These are phyloP conservation scores for Napeogenes sylphis DNA, from an alignment of 2,888 invertebrate species.

Conservation along the genomic window DNA sequence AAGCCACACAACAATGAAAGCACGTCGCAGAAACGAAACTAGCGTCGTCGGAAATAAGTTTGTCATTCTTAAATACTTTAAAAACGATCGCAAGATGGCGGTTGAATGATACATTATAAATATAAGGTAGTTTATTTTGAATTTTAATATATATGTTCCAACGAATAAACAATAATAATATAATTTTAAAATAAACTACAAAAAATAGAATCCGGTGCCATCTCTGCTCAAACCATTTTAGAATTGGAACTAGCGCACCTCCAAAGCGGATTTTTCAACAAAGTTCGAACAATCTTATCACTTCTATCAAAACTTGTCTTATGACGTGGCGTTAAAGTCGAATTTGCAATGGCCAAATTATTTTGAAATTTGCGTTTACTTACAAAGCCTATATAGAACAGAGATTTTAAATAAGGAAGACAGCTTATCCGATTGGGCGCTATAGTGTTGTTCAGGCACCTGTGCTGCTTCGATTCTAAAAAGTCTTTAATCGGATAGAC, in stretches of 20 bases:
- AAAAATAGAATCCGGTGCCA: slow-evolving; percentile 19
- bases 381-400: slow-evolving; percentile 15
- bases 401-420: slow-evolving; percentile 14
- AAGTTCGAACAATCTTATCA: neutral
- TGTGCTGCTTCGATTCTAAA: slow-evolving; percentile 1
- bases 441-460: slow-evolving; percentile 4
- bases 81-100: too few relatives aligned
- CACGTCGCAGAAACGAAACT: too few relatives aligned
- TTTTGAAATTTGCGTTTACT: slow-evolving; percentile 8
- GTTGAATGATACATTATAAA: too few relatives aligned
- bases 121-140: too few relatives aligned
- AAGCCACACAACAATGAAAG: too few relatives aligned
- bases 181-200: too few relatives aligned
- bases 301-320: too few relatives aligned
- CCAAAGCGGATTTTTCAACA: slow-evolving; percentile 58
- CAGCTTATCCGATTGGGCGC: slow-evolving; percentile 12
- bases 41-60: too few relatives aligned
- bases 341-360: neutral
- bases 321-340: neutral
- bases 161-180: too few relatives aligned
- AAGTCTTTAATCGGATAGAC: neutral
- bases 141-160: too few relatives aligned
- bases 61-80: too few relatives aligned
- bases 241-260: slow-evolving; percentile 63
- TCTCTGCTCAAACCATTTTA: slow-evolving; percentile 62